These are phyloP conservation scores for Dryas iulia DNA, from an alignment of 1,140 invertebrate species.

Conservation along the genomic window DNA sequence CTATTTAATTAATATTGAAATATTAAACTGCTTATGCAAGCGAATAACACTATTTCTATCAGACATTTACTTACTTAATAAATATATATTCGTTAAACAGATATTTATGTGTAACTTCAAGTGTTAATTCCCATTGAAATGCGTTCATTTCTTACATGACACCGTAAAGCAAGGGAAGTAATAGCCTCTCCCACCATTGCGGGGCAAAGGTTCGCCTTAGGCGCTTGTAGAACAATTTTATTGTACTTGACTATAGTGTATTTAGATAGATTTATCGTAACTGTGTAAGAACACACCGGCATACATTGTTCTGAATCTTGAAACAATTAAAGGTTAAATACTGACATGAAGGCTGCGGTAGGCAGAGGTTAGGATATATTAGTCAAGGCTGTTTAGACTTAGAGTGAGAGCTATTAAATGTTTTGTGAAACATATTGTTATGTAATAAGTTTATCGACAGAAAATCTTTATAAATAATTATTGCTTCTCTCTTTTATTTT, in stretches of 20 bases:
- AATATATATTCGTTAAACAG: too few relatives aligned
- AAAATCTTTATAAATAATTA: too few relatives aligned
- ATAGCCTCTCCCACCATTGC: constrained; percentile 29
- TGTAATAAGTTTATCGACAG: too few relatives aligned
- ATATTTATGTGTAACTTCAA: constrained; percentile 23
- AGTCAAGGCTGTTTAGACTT: neutral
- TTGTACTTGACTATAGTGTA: constrained; percentile 33
- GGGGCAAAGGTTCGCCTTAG: constrained; percentile 30
- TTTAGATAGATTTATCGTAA: constrained; percentile 38
- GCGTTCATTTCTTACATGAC: constrained; percentile 23
- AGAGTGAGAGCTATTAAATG: neutral
- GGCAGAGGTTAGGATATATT: constrained; percentile 14
- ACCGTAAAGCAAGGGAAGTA: constrained; percentile 33
- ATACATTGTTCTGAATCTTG: constrained; percentile 34
- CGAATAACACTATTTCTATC: too few relatives aligned
- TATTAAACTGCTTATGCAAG: too few relatives aligned
- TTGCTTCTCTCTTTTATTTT: too few relatives aligned
- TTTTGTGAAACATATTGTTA: neutral
- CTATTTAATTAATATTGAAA: too few relatives aligned
- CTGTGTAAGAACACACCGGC: constrained; percentile 25
- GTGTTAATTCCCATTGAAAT: constrained; percentile 25
- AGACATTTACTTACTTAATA: too few relatives aligned
- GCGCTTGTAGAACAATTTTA: constrained; percentile 38
- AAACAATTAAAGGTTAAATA: constrained; percentile 35
- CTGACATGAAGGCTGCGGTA: constrained; percentile 24